These are phyloP conservation scores for Mythimna albipuncta DNA, from an alignment of 2,888 invertebrate genomes.

Conservation along the genomic window DNA sequence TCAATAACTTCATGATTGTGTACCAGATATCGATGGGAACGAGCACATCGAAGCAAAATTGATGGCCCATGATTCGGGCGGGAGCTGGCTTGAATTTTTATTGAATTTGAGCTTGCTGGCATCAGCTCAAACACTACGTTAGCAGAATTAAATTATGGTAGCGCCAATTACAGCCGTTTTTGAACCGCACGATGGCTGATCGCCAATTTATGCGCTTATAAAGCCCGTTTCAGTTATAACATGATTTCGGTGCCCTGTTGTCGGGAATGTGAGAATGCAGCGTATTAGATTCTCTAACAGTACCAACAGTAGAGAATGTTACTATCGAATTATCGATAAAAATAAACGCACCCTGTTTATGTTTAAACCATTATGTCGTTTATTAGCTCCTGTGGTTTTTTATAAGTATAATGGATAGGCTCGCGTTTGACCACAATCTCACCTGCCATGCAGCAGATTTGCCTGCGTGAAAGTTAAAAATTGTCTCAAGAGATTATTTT, in stretches of 20 bases:
- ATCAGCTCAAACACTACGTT: conserved; percentile 88
- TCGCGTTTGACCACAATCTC: too few relatives aligned
- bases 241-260: conserved; percentile 63
- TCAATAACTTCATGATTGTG: conserved; percentile 31
- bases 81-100: conserved; percentile 80
- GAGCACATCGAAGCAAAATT: conserved; percentile 71
- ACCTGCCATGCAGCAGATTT: too few relatives aligned
- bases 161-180: conserved; percentile 88
- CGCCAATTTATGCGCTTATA: conserved; percentile 84
- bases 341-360: too few relatives aligned
- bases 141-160: conserved; percentile 88
- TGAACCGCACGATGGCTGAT: conserved; percentile 85
- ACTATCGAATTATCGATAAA: conserved; percentile 1
- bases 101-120: conserved; percentile 84
- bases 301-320: background rate
- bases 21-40: conserved; percentile 49
- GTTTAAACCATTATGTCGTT: too few relatives aligned
- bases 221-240: conserved; percentile 73
- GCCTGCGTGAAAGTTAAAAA: too few relatives aligned
- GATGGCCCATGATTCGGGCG: conserved; percentile 73
- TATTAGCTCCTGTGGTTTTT: too few relatives aligned
- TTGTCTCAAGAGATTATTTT: too few relatives aligned
- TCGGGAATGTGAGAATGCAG: conserved; percentile 31
- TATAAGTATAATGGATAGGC: too few relatives aligned
- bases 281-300: conserved; percentile 20